Percentiles rank a stretch among this genome's conserved stretches.
Conservation (phyloP, 2,797 vertebrate genomes). For the Alcedo atthis region DNA sequence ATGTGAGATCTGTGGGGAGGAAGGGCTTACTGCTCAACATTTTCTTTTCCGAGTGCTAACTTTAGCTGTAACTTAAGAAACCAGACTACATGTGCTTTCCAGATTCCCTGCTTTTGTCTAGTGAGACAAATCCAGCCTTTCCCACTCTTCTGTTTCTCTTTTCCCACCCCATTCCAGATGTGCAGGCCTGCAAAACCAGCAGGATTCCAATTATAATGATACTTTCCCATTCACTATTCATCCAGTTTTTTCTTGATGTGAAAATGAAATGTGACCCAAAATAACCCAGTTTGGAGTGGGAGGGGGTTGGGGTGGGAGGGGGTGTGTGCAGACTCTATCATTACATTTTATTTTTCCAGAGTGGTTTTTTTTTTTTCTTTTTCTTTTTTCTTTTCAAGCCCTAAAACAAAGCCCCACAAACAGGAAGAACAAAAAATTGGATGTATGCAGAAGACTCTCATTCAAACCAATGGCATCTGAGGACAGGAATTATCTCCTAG, state of each 20-base stretch:
- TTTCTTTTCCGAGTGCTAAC: constrained; percentile 39
- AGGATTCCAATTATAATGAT: constrained; percentile 65
- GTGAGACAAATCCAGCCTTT: constrained; percentile 43
- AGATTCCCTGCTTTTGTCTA: constrained; percentile 59
- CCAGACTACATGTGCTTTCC: constrained; percentile 59
- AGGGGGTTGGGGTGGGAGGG: too few relatives aligned
- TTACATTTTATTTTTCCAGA: constrained; percentile 45
- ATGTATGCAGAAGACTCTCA: constrained; percentile 18
- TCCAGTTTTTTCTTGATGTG: constrained; percentile 67
- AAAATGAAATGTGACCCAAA: constrained; percentile 70
- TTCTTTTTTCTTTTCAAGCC: background rate
- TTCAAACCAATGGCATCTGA: constrained; percentile 38
- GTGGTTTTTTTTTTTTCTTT: background rate
- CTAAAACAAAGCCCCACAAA: background rate
- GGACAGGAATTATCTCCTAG: constrained; percentile 35
- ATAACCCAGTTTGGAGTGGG: constrained; percentile 2
- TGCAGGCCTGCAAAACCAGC: constrained; percentile 69
- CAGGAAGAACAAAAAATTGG: background rate
- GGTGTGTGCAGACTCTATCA: background rate
- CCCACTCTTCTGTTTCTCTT: constrained; percentile 59
- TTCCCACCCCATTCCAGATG: constrained; percentile 72
- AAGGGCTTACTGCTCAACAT: background rate
- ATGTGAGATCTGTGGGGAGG: background rate
- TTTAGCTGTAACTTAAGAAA: constrained; percentile 58
- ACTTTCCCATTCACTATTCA: constrained; percentile 69